Evolutionary conservation across 2,797 vertebrate species (phyloP).

Genomic region (Lophotriccus pileatus): DNA sequence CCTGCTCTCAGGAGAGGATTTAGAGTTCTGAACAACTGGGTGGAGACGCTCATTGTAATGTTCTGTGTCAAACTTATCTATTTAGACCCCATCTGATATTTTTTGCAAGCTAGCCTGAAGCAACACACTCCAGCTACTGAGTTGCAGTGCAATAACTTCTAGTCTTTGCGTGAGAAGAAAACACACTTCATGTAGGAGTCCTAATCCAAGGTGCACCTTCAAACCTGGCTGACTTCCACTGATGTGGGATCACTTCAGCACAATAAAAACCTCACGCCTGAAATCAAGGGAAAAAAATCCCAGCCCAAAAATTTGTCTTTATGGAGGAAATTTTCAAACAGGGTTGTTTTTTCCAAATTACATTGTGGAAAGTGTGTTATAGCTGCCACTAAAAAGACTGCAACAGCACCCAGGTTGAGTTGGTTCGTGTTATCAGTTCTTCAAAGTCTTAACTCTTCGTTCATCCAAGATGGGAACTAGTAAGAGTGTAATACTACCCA

Average conservation of each 20-base stretch:
- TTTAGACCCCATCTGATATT: neutral
- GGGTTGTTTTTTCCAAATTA: neutral
- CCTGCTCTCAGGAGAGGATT: neutral
- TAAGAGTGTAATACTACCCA: neutral
- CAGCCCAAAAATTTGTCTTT: neutral
- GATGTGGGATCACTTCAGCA: neutral
- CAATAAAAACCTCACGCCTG: neutral
- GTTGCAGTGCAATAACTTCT: neutral
- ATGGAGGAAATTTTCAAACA: neutral
- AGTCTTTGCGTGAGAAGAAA: neutral
- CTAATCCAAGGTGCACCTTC: neutral
- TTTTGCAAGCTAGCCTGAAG: neutral
- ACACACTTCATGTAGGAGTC: accelerated
- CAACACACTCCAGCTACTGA: neutral
- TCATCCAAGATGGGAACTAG: neutral
- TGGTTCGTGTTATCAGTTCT: neutral
- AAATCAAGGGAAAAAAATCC: neutral
- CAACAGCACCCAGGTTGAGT: neutral
- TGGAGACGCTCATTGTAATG: neutral
- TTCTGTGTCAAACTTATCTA: neutral
- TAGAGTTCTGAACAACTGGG: neutral
- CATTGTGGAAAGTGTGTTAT: neutral
- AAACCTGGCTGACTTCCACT: neutral
- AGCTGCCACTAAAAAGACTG: neutral
- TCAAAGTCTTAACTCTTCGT: neutral